Conservation (phyloP, 2,113 vertebrate genomes). For the Echinops telfairi region DNA sequence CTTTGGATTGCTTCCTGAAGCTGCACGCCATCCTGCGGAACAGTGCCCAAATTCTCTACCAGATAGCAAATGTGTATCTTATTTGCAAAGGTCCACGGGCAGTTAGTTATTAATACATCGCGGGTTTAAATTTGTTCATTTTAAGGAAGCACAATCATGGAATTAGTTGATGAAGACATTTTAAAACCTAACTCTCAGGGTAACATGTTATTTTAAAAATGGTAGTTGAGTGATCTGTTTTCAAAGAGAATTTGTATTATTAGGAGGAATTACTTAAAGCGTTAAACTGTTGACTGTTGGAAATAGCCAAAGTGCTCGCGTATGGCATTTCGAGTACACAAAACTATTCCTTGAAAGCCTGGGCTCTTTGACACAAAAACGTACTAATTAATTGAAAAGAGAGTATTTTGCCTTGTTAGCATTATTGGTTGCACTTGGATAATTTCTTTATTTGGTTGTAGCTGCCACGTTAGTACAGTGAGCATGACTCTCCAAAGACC, state of each 20-base stretch:
- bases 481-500: background rate
- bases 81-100: constrained; percentile 27
- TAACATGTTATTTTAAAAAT: constrained; percentile 37
- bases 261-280: constrained; percentile 45
- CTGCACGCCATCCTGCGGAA: constrained; percentile 96
- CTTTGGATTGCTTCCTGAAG: constrained; percentile 97
- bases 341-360: background rate
- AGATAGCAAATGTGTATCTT: constrained; percentile 97
- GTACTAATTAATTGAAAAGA: constrained; percentile 32
- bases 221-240: constrained; percentile 43
- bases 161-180: constrained; percentile 28
- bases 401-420: background rate
- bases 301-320: constrained; percentile 13
- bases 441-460: constrained; percentile 18
- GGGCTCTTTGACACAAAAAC: constrained; percentile 1
- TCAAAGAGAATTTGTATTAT: constrained; percentile 34
- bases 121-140: background rate
- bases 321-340: background rate
- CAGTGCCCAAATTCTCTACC: constrained; percentile 95
- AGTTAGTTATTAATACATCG: constrained; percentile 25
- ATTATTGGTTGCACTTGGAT: constrained; percentile 1
- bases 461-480: background rate
- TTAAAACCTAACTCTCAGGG: constrained; percentile 5
- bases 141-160: constrained; percentile 37
- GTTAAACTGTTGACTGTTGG: background rate